A percentile compares a stretch with the other conserved stretches of the same genome.
phyloP scores from a whole-genome alignment of 92 coral and sea anemone species.

The Heteractis magnifica region DNA sequence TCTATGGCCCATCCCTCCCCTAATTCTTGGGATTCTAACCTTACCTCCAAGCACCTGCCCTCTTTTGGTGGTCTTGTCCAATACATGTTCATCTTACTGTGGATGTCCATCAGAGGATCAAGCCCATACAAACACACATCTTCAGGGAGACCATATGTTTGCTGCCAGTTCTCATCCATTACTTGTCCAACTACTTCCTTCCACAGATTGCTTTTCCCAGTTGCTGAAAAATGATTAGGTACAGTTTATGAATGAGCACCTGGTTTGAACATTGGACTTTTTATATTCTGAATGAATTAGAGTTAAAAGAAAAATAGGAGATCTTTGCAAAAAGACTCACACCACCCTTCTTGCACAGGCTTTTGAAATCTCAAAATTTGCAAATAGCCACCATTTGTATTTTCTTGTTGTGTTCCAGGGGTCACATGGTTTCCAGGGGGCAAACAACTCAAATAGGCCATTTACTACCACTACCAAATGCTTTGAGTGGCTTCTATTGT shows the following conservation, averaged over 20 bases:
- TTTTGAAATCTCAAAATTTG: no score
- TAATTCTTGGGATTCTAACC: background rate
- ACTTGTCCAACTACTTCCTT: conserved; percentile 62
- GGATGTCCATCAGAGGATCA: conserved; percentile 70
- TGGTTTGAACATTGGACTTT: no score
- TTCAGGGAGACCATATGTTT: conserved; percentile 87
- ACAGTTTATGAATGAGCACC: background rate
- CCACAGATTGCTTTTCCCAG: conserved; percentile 51
- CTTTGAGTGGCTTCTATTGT: no score
- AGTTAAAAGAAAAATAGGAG: no score
- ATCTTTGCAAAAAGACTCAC: no score
- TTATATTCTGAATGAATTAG: no score
- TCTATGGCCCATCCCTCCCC: background rate
- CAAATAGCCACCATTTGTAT: no score
- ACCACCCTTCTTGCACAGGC: no score
- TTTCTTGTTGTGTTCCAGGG: no score
- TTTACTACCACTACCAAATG: no score
- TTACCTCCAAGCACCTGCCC: conserved; percentile 84
- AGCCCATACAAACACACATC: conserved; percentile 85
- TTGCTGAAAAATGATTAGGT: conserved; percentile 9
- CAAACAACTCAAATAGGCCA: no score
- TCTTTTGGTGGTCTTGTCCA: conserved; percentile 84
- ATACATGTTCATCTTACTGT: conserved; percentile 66
- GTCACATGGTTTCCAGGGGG: no score
- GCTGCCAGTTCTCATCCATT: conserved; percentile 86